Conservation (phyloP, 2,888 invertebrate genomes). For the Pollenia griseotomentosa region DNA sequence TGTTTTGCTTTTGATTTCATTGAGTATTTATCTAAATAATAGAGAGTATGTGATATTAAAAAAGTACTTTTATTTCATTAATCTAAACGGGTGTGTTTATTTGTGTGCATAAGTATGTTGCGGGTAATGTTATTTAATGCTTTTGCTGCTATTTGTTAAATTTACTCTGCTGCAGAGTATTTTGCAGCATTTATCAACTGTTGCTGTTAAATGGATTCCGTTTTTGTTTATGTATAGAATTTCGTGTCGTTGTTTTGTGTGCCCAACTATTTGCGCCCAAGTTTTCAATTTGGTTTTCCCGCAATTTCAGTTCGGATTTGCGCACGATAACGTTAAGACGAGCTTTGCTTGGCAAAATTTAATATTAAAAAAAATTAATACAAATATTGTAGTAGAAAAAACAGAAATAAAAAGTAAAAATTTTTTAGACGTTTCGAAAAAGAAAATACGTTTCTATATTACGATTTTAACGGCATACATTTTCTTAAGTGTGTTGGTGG, state of each 20-base stretch:
- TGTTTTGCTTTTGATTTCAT: background rate
- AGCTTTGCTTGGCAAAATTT: constrained; percentile 76
- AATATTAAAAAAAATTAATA: background rate
- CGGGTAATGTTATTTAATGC: constrained; percentile 39
- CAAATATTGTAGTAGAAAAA: background rate
- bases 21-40: background rate
- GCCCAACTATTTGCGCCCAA: constrained; percentile 70
- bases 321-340: constrained; percentile 83
- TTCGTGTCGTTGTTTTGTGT: constrained; percentile 54
- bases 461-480: too few relatives aligned
- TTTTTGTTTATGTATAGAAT: constrained; percentile 18
- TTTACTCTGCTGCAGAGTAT: constrained; percentile 34
- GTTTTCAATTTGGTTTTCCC: constrained; percentile 81
- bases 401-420: constrained; percentile 47
- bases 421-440: background rate
- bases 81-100: background rate
- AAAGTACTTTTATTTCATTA: constrained; percentile 40
- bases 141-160: constrained; percentile 34
- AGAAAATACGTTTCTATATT: too few relatives aligned
- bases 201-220: constrained; percentile 60
- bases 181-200: constrained; percentile 38
- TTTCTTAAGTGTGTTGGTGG: too few relatives aligned
- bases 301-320: constrained; percentile 84
- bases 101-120: constrained; percentile 13
- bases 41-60: constrained; percentile 20